phyloP scores from a whole-genome alignment of 2,113 vertebrate species.

The Pyxicephalus adspersus region DNA sequence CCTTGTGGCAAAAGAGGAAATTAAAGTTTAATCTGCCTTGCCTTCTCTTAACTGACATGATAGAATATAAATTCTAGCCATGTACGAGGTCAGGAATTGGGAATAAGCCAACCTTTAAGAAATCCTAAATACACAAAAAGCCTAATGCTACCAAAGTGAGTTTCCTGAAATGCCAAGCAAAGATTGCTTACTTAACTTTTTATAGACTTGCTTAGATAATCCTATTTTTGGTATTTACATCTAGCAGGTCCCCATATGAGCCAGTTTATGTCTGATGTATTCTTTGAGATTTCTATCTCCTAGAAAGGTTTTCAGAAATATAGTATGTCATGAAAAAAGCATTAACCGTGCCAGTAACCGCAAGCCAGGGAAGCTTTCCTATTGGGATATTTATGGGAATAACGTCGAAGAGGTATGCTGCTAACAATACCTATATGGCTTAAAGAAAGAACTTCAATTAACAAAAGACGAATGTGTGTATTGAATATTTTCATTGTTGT shows the following conservation, averaged over 20 bases:
- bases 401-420: background rate
- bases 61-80: constrained; percentile 61
- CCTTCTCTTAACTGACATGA: constrained; percentile 59
- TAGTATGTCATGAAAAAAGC: background rate
- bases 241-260: constrained; percentile 5
- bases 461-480: too few species aligned
- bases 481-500: too few species aligned
- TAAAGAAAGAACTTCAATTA: background rate
- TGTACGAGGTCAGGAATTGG: constrained; percentile 43
- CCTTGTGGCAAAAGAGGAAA: constrained; percentile 56
- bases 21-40: constrained; percentile 66
- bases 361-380: background rate
- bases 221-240: constrained; percentile 40
- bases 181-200: constrained; percentile 54
- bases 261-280: constrained; percentile 13
- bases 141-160: constrained; percentile 42
- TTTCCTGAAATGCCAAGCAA: constrained; percentile 52
- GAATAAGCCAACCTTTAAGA: constrained; percentile 57
- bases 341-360: constrained; percentile 11
- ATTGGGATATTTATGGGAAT: background rate
- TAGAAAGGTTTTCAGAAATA: constrained; percentile 1
- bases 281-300: constrained; percentile 28
- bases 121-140: constrained; percentile 52
- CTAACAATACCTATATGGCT: background rate
- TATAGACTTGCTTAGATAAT: constrained; percentile 47